phyloP scores from a whole-genome alignment of 2,113 vertebrate species.

The Chloropsis hardwickii region DNA sequence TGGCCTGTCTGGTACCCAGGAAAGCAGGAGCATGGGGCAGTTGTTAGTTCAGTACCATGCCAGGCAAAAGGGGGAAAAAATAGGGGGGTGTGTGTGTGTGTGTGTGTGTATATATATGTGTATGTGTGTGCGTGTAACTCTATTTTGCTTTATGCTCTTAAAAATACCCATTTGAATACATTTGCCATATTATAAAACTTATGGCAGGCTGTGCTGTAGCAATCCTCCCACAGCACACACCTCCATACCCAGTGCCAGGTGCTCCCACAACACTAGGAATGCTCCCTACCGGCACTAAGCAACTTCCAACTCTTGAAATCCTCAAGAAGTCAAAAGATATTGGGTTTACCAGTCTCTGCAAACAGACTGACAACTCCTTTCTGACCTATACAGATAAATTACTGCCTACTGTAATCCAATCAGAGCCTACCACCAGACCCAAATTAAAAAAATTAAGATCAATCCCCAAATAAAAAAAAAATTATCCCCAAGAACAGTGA shows the following conservation, averaged over 20 bases:
- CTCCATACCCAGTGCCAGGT: neutral
- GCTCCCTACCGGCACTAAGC: neutral
- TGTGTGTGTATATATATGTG: too few relatives aligned
- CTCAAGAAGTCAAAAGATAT: neutral
- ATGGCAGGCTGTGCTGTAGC: neutral
- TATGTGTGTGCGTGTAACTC: neutral
- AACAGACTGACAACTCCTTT: neutral
- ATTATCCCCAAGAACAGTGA: neutral
- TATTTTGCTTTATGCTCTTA: neutral
- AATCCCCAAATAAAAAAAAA: neutral
- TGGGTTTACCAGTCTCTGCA: neutral
- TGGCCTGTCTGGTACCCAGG: neutral
- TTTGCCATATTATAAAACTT: neutral
- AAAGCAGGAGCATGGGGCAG: neutral
- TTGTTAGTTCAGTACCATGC: neutral
- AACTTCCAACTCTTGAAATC: neutral
- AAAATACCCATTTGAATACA: neutral
- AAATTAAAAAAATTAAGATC: neutral
- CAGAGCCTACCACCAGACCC: neutral
- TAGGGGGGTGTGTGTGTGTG: fast-evolving
- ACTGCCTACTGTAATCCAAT: neutral
- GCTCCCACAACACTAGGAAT: neutral
- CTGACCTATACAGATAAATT: neutral
- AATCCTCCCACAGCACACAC: neutral
- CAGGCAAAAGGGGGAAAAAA: neutral